These are phyloP conservation scores for Heliconius eleuchia DNA, from an alignment of 1,140 invertebrate species.

Conservation along the genomic window DNA sequence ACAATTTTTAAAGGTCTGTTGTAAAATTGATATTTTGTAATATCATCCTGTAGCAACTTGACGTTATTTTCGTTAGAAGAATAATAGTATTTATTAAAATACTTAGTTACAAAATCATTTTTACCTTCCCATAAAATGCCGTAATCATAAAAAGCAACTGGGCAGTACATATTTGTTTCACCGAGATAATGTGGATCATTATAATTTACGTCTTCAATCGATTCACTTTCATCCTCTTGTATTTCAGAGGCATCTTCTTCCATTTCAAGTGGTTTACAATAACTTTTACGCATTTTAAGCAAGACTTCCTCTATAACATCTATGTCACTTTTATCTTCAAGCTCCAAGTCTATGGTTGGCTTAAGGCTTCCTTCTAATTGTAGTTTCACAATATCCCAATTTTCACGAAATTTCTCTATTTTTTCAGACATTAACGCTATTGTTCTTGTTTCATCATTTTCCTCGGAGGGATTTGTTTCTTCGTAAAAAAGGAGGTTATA, in stretches of 20 bases:
- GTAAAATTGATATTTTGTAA: constrained; percentile 68
- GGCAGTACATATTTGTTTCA: constrained; percentile 82
- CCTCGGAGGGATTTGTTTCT: constrained; percentile 22
- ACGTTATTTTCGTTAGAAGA: constrained; percentile 72
- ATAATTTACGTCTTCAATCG: constrained; percentile 53
- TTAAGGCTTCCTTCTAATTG: constrained; percentile 67
- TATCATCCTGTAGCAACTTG: constrained; percentile 72
- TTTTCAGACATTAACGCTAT: constrained; percentile 52
- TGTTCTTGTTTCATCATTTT: constrained; percentile 35
- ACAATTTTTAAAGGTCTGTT: constrained; percentile 65
- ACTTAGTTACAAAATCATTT: constrained; percentile 75
- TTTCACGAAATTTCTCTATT: constrained; percentile 67
- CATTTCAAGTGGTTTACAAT: constrained; percentile 44
- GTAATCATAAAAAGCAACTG: constrained; percentile 77
- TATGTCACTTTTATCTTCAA: constrained; percentile 67
- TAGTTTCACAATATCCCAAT: constrained; percentile 64
- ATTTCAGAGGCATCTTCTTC: constrained; percentile 53
- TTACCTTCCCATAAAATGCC: constrained; percentile 83
- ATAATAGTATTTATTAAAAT: constrained; percentile 79
- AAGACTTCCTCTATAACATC: constrained; percentile 65
- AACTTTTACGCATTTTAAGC: constrained; percentile 60
- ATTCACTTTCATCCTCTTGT: constrained; percentile 53
- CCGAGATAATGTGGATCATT: constrained; percentile 73
- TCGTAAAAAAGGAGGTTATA: constrained; percentile 35
- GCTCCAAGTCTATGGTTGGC: constrained; percentile 57